Base-by-base conservation (phyloP, 2,888 invertebrate genomes). In the Netelia fuscicornis region DNA sequence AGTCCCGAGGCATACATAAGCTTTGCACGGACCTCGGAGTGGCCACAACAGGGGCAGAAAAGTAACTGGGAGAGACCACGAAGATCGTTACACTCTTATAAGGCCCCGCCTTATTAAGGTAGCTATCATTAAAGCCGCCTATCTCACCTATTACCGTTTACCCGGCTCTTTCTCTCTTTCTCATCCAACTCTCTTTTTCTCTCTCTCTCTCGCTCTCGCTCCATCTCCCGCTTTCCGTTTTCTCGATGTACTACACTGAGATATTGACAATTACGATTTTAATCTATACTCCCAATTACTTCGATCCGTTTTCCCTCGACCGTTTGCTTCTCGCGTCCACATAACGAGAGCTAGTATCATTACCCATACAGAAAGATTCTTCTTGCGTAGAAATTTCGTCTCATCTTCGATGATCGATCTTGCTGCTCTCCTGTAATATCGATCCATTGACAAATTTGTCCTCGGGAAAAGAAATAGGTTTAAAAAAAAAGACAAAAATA, bases 251-350 rank as follows among this genome's bases (percentile, higher is more conserved):
- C 71, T 89, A 85, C 88, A 74, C 71, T 89, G 90, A 88, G 89
- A 90, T 91, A 91, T 90, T 89, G 91, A 90, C 91, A 90, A 91
- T 92, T 91, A 92, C 89, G 90, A 92, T 91, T 91, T 91, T 90
- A 90, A 91, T 92, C 90, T 89, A 83, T 84, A 87, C 88, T 88
- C 89, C 90, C 91, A 90, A 91, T 91, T 90, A 91, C 89, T 86
- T 81, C 87, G 86, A 89, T 88, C 88, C 88, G 89, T 88, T 91
- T 89, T 86, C 87, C 88, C 81, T 84, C 67, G 71, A 25, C 44
- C 56, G 74, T 79, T 48, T 54, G 44, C 64, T 58, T 70, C 71
- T 25, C 48, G 17, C 44, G 44, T 3, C 17, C 52, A 54, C 10
- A 54, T 30, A 30, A 30, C 30, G 5, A 30, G 30, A 30, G 30